These are phyloP conservation scores for Neuroterus valhalla DNA, from an alignment of 1,140 invertebrate species.

Conservation along the genomic window DNA sequence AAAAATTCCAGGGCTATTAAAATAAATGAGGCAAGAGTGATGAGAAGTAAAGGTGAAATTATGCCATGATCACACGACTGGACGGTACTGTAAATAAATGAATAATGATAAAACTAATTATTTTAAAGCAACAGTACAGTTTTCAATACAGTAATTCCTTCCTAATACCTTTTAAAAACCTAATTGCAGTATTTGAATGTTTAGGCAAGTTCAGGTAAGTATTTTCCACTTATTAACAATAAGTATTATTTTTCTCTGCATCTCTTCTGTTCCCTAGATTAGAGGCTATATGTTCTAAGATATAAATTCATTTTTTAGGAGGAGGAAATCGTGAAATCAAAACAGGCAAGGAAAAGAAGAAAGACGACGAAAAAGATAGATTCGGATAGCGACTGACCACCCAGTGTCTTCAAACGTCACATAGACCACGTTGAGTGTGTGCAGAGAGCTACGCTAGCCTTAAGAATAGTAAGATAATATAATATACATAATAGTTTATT, in stretches of 20 bases:
- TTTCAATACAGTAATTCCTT: too few species aligned
- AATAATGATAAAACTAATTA: not conserved
- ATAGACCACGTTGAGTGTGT: constrained; percentile 70
- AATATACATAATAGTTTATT: constrained; percentile 59
- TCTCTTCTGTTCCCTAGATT: not conserved
- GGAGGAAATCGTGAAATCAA: constrained; percentile 89
- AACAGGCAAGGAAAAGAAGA: constrained; percentile 90
- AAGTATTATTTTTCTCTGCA: too few species aligned
- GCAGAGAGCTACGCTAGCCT: constrained; percentile 70
- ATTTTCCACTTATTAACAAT: not conserved
- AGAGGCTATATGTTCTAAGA: not conserved
- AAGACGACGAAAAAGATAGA: constrained; percentile 81
- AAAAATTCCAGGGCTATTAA: too few species aligned
- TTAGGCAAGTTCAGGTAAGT: too few species aligned
- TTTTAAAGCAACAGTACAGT: too few species aligned
- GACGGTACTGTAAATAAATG: not conserved
- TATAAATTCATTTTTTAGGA: constrained; percentile 75
- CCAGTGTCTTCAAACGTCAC: constrained; percentile 72
- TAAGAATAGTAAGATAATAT: constrained; percentile 72
- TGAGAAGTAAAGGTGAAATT: too few species aligned
- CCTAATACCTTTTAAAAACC: too few species aligned
- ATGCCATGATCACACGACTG: too few species aligned
- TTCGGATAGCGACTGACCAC: constrained; percentile 89
- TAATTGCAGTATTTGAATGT: too few species aligned
- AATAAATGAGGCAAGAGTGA: too few species aligned